phyloP scores from a whole-genome alignment of 2,888 invertebrate genomes.

The Acleris cristana region DNA sequence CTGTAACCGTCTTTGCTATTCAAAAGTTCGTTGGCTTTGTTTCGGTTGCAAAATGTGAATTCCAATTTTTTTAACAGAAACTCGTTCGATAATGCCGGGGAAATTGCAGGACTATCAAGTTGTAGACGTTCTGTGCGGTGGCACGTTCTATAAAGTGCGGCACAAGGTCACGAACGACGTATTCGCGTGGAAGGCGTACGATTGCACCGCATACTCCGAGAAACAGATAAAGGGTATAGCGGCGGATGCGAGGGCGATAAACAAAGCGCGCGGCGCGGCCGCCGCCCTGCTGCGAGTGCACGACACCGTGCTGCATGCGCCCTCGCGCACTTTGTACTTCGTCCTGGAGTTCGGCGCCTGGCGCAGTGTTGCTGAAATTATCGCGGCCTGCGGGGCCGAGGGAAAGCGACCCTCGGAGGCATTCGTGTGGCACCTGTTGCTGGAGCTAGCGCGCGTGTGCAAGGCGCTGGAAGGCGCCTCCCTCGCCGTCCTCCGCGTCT shows the following conservation, averaged over 20 bases:
- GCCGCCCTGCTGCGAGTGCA: conserved; percentile 70
- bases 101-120: conserved; percentile 80
- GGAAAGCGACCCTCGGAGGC: conserved; percentile 64
- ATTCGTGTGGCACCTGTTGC: conserved; percentile 73
- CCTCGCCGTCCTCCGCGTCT: conserved; percentile 61
- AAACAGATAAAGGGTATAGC: conserved; percentile 74
- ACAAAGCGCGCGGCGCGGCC: conserved; percentile 63
- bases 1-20: conserved; percentile 63
- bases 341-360: conserved; percentile 74
- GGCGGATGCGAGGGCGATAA: conserved; percentile 73
- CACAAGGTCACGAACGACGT: conserved; percentile 81
- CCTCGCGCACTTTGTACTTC: conserved; percentile 76
- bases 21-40: conserved; percentile 73
- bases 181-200: conserved; percentile 79
- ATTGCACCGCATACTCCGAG: conserved; percentile 71
- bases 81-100: conserved; percentile 60
- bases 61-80: conserved; percentile 41
- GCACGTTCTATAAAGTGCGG: conserved; percentile 80
- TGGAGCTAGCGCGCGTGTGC: conserved; percentile 66
- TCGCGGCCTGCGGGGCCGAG: conserved; percentile 60
- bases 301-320: conserved; percentile 75
- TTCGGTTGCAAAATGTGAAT: conserved; percentile 73
- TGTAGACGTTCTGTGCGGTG: conserved; percentile 76
- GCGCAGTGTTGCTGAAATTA: conserved; percentile 67
- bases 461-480: conserved; percentile 59